Evolutionary conservation across 2,113 vertebrate genomes (phyloP), one percentile per base, ranked within the genome.

Genomic region (Hemibagrus wyckioides): DNA sequence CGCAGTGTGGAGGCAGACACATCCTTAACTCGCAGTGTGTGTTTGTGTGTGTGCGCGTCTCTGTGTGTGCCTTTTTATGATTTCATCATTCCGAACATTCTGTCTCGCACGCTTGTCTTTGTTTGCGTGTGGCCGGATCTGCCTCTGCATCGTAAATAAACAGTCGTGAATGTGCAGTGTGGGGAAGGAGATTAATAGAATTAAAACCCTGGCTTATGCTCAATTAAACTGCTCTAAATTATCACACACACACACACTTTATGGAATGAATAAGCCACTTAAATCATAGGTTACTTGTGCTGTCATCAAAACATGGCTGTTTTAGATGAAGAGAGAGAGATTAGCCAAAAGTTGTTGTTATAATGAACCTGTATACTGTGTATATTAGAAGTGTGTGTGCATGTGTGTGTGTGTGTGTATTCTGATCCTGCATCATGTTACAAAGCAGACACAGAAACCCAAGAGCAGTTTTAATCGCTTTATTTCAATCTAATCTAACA

Each of bases 131-230:
- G 56, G 33, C 6, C 10, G 39, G 8, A 25, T 63, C 21, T 6
- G 14, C 13, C 19, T 54, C 19, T 54, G 15, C 59, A 15, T 50
- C 87, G 6, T 65, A 79, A 61, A 84, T 67, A 77, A 77, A 83
- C 76, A 90, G 59, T 11, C 57, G 11, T 85, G 83, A 89, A 63
- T 56, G 81, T 44, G 71, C 28, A 79, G 89, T 54, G 54, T 9
- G 89, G 87, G 88, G 88, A 89, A 71, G 85, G 85, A 87, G 84
- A 91, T 90, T 91, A 88, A 84, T 80, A 44, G 73, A 88, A 90
- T 91, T 90, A 91, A 91, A 89, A 84, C 59, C 21, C 28, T n/a
- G 44, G 83, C 30, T 87, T 90, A 83, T 82, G 82, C 88, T 89
- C 84, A 85, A 86, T 88, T 90, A 83, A 88, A 88, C 75, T 65